phyloP scores from a whole-genome alignment of 2,113 vertebrate species.

The Tylochromis polylepis region DNA sequence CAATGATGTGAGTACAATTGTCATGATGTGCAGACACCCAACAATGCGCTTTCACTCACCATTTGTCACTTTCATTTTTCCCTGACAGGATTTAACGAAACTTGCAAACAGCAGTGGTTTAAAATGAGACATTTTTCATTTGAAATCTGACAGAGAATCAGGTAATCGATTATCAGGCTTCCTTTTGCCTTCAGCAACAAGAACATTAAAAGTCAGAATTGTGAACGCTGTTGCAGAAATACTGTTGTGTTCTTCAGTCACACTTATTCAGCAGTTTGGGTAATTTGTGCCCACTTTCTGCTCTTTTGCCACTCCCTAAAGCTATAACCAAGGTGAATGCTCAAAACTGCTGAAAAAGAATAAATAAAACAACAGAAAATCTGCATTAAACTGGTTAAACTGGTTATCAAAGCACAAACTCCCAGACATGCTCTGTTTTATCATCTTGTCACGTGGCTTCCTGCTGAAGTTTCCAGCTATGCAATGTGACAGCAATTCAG shows the following conservation, averaged over 20 bases:
- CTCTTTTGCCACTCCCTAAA: neutral
- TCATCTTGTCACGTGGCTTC: neutral
- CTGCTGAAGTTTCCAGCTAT: neutral
- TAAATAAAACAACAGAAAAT: neutral
- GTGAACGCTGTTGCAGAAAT: neutral
- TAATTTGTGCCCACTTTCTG: neutral
- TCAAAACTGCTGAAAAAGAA: neutral
- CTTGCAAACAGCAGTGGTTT: neutral
- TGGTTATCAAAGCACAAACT: neutral
- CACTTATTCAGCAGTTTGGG: neutral
- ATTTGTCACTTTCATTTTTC: neutral
- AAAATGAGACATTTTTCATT: neutral
- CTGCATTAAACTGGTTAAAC: neutral
- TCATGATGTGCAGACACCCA: neutral
- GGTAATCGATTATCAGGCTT: neutral
- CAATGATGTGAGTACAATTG: slow-evolving; percentile 92
- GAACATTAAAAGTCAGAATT: neutral
- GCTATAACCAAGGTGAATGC: neutral
- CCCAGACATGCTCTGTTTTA: neutral
- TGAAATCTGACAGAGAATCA: neutral
- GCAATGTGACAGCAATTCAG: neutral
- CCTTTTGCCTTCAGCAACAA: neutral
- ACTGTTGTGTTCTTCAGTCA: neutral
- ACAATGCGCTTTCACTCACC: neutral
- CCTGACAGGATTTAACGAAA: neutral